A percentile compares a stretch with the other conserved stretches of the same genome.
Evolutionary conservation across 2,888 invertebrate genomes (phyloP).

Genomic region (Pemphredon lugubris): DNA sequence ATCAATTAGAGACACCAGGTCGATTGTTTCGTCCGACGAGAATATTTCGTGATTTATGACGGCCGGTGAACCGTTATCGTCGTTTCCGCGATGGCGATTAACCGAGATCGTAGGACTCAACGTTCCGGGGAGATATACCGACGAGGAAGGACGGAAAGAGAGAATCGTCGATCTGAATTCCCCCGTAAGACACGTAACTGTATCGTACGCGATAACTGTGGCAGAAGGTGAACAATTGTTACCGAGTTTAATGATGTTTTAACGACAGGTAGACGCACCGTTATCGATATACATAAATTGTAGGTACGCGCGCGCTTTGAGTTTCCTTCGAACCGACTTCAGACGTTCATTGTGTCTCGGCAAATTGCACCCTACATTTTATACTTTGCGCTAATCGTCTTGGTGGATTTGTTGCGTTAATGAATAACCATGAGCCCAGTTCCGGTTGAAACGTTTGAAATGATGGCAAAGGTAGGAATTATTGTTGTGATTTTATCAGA

Average conservation of each 20-base stretch:
- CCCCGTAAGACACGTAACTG: slow-evolving; percentile 51
- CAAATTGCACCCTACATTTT: slow-evolving; percentile 9
- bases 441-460: not conserved
- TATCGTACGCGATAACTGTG: slow-evolving; percentile 57
- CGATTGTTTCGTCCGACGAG: slow-evolving; percentile 38
- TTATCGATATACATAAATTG: slow-evolving; percentile 38
- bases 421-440: not conserved
- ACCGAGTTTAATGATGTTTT: slow-evolving; percentile 55
- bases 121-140: slow-evolving; percentile 3
- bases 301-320: slow-evolving; percentile 12
- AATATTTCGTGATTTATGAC: slow-evolving; percentile 50
- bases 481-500: too few species aligned
- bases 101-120: slow-evolving; percentile 16
- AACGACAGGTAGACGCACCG: slow-evolving; percentile 55
- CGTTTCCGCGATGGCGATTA: slow-evolving; percentile 32
- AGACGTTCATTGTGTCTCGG: slow-evolving; percentile 38
- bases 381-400: not conserved
- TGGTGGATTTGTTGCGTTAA: not conserved
- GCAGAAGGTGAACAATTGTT: slow-evolving; percentile 56
- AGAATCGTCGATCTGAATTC: slow-evolving; percentile 56
- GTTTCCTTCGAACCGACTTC: slow-evolving; percentile 44
- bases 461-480: not conserved
- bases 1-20: slow-evolving; percentile 38
- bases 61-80: slow-evolving; percentile 48
- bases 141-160: not conserved